Conservation (phyloP, 2,797 vertebrate genomes). For the Trematomus bernacchii region DNA sequence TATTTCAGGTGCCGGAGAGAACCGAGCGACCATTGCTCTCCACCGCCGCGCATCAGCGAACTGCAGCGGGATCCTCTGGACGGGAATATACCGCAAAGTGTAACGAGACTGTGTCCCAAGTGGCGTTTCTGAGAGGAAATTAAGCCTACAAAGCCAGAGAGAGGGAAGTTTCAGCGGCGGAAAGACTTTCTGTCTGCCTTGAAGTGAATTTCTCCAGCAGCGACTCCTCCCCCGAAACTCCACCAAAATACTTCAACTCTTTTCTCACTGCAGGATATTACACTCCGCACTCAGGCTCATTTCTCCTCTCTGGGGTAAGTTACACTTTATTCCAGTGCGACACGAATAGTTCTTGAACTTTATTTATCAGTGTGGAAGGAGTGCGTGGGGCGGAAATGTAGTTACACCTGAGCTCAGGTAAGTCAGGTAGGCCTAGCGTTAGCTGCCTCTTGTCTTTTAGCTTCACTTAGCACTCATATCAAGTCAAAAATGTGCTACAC, state of each 20-base stretch:
- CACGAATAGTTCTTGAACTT: slow-evolving; percentile 57
- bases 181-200: slow-evolving; percentile 6
- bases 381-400: slow-evolving; percentile 72
- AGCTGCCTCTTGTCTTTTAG: slow-evolving; percentile 19
- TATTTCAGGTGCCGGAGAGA: slow-evolving; percentile 86
- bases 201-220: slow-evolving; percentile 16
- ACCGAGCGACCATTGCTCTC: slow-evolving; percentile 67
- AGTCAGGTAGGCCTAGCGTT: slow-evolving; percentile 67
- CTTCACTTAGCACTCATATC: slow-evolving; percentile 14
- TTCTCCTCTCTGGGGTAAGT: slow-evolving; percentile 56
- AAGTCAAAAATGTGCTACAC: not conserved
- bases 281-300: not conserved
- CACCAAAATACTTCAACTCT: slow-evolving; percentile 36
- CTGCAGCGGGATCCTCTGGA: slow-evolving; percentile 21
- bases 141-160: not conserved
- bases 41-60: slow-evolving; percentile 66
- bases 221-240: slow-evolving; percentile 50
- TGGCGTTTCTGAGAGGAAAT: slow-evolving; percentile 13
- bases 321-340: not conserved
- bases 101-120: slow-evolving; percentile 30
- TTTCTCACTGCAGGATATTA: slow-evolving; percentile 27
- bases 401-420: slow-evolving; percentile 84
- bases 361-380: not conserved
- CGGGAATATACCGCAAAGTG: slow-evolving; percentile 52
- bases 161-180: slow-evolving; percentile 53